Conservation (phyloP, 2,888 invertebrate species). For the Invenusta paracnida region DNA sequence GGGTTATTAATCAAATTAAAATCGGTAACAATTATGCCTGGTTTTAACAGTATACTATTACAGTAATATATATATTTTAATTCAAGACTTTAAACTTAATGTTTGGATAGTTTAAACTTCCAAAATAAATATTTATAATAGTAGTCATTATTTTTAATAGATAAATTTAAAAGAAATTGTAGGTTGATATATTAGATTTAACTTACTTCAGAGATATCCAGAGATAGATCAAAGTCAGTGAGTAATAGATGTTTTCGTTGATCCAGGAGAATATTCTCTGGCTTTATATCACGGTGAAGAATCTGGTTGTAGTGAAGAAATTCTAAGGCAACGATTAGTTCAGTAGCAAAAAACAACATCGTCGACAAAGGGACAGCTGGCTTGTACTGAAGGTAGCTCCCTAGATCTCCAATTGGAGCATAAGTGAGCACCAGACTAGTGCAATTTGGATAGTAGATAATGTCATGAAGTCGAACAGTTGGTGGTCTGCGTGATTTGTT, state of each 20-base stretch:
- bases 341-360: background rate
- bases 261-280: background rate
- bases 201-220: background rate
- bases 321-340: background rate
- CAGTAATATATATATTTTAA: too few species aligned
- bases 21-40: too few species aligned
- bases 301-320: background rate
- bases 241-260: background rate
- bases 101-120: too few species aligned
- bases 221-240: background rate
- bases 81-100: too few species aligned
- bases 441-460: background rate
- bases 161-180: too few species aligned
- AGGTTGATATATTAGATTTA: too few species aligned
- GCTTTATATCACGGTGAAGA: background rate
- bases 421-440: background rate
- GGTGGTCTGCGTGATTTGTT: background rate
- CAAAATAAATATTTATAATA: too few species aligned
- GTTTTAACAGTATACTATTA: too few species aligned
- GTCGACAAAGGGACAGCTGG: background rate
- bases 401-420: background rate
- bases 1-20: too few species aligned
- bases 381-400: background rate
- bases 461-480: background rate
- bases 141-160: too few species aligned